phyloP scores from a whole-genome alignment of 2,888 invertebrate genomes.

The Stenoptilia bipunctidactyla region DNA sequence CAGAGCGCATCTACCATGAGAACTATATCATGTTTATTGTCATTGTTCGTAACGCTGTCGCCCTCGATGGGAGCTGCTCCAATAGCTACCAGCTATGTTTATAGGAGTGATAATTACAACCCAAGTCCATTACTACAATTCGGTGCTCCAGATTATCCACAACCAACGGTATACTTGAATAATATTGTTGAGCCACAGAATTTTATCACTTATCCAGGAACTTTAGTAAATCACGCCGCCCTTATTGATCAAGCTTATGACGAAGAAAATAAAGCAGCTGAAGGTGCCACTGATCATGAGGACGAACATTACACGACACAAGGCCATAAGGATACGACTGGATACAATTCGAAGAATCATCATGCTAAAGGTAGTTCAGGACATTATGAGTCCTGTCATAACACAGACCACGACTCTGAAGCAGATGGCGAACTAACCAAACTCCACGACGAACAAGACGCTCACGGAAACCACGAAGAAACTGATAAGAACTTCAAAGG shows the following conservation, averaged over 20 bases:
- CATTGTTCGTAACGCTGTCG: slow-evolving; percentile 29
- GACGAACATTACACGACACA: too few species aligned
- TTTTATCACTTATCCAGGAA: too few species aligned
- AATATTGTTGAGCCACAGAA: too few species aligned
- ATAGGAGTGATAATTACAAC: slow-evolving; percentile 64
- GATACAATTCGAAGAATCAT: slow-evolving; percentile 61
- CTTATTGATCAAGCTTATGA: slow-evolving; percentile 28
- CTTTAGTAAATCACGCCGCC: too few species aligned
- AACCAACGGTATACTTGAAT: too few species aligned
- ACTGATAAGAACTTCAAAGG: slow-evolving; percentile 66
- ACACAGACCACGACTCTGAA: slow-evolving; percentile 65
- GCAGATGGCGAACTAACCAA: slow-evolving; percentile 66
- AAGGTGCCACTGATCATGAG: slow-evolving; percentile 49
- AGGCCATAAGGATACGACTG: slow-evolving; percentile 70
- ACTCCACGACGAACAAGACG: slow-evolving; percentile 63
- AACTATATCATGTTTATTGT: slow-evolving; percentile 27
- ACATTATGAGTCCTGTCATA: slow-evolving; percentile 62
- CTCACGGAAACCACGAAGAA: slow-evolving; percentile 69
- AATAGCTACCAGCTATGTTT: slow-evolving; percentile 68
- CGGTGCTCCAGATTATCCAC: too few species aligned
- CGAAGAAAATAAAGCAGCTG: too few species aligned
- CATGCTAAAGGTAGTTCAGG: slow-evolving; percentile 71
- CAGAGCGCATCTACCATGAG: slow-evolving; percentile 52
- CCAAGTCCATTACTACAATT: too few species aligned
- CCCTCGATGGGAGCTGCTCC: slow-evolving; percentile 54